Evolutionary conservation across 2,888 invertebrate genomes (phyloP).

Genomic region (Aporophyla lueneburgensis): DNA sequence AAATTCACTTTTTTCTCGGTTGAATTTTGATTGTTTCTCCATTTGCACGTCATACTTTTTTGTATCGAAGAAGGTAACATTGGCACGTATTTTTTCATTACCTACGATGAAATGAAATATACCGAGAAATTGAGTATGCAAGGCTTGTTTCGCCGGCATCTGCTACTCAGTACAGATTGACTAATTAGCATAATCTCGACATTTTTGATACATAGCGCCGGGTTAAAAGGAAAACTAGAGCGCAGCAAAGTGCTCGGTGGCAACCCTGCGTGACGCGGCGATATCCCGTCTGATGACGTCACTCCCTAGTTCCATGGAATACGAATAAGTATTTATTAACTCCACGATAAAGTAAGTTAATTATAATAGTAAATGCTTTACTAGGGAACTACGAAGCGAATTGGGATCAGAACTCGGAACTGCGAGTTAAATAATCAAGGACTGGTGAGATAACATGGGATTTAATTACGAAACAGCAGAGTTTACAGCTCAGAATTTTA

Average conservation of each 20-base stretch:
- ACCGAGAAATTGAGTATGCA: slow-evolving; percentile 59
- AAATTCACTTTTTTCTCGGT: neutral
- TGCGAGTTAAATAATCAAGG: slow-evolving; percentile 16
- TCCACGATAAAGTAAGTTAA: slow-evolving; percentile 58
- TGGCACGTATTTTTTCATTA: slow-evolving; percentile 34
- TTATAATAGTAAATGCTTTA: slow-evolving; percentile 59
- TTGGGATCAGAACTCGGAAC: slow-evolving; percentile 13
- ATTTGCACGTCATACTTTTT: neutral
- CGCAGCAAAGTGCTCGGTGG: slow-evolving; percentile 40
- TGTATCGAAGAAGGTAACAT: slow-evolving; percentile 10
- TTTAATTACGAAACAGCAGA: slow-evolving; percentile 17
- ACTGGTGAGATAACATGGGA: neutral
- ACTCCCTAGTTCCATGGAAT: slow-evolving; percentile 57
- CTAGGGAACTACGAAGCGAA: slow-evolving; percentile 22
- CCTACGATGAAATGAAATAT: slow-evolving; percentile 37
- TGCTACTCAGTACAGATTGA: slow-evolving; percentile 64
- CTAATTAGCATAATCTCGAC: slow-evolving; percentile 69
- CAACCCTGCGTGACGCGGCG: slow-evolving; percentile 65
- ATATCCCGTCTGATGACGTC: slow-evolving; percentile 63
- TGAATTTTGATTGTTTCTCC: neutral
- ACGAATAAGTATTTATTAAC: slow-evolving; percentile 65
- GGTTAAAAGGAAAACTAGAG: slow-evolving; percentile 51
- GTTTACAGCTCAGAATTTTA: slow-evolving; percentile 1
- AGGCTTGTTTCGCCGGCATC: slow-evolving; percentile 57
- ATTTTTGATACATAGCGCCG: slow-evolving; percentile 65